These are phyloP conservation scores for Diceros bicornis DNA, from an alignment of 2,797 vertebrate genomes.

Conservation along the genomic window DNA sequence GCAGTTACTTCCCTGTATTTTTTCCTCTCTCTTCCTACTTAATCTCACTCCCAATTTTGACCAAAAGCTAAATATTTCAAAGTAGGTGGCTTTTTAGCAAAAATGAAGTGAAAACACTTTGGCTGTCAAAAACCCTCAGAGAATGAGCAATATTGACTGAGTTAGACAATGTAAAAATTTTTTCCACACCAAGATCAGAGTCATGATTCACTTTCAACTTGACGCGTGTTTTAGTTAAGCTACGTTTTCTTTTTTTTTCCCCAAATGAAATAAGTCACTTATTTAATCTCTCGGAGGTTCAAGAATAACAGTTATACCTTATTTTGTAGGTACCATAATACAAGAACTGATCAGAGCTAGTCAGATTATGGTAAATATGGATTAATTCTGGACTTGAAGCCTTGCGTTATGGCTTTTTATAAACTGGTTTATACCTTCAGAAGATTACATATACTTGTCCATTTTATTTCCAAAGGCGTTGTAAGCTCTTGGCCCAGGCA, in stretches of 20 bases:
- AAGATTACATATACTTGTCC: neutral
- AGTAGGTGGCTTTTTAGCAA: constrained; percentile 40
- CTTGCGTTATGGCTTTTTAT: neutral
- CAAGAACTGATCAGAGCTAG: constrained; percentile 7
- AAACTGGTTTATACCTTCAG: neutral
- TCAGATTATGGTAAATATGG: neutral
- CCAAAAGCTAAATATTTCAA: constrained; percentile 23
- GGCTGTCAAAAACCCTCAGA: neutral
- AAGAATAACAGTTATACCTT: neutral
- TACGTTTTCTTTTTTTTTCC: neutral
- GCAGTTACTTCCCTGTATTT: neutral
- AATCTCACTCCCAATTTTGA: constrained; percentile 1
- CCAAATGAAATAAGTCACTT: neutral
- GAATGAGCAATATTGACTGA: constrained; percentile 18
- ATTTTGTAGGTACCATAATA: neutral
- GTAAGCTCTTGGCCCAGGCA: neutral
- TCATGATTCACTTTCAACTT: neutral
- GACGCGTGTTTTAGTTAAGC: neutral
- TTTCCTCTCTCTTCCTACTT: neutral
- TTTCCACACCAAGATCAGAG: neutral
- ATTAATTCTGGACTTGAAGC: constrained; percentile 34
- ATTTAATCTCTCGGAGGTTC: neutral
- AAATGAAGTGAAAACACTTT: neutral
- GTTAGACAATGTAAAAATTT: neutral
- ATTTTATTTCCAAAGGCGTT: constrained; percentile 32